phyloP scores from a whole-genome alignment of 2,797 vertebrate genomes.

The Arctocebus calabarensis region DNA sequence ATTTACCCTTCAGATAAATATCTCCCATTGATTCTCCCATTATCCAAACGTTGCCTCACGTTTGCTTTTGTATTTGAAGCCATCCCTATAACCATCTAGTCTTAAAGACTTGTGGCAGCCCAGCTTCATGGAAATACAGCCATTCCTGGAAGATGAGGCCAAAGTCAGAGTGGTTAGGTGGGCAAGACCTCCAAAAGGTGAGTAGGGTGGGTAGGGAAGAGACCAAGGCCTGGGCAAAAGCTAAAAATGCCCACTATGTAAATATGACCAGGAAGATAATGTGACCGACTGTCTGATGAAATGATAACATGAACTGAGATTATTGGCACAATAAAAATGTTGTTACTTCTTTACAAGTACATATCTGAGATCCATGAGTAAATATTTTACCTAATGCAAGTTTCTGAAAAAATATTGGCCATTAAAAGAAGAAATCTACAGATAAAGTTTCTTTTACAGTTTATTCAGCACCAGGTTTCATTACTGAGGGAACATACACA shows the following conservation, averaged over 20 bases:
- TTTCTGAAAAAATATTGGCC: neutral
- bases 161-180: neutral
- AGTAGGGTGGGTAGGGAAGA: neutral
- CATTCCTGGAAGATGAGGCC: neutral
- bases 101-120: neutral
- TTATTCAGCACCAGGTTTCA: neutral
- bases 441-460: conserved; percentile 2
- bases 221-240: neutral
- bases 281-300: neutral
- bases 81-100: neutral
- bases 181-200: neutral
- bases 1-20: neutral
- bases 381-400: neutral
- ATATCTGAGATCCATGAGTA: conserved; percentile 1
- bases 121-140: neutral
- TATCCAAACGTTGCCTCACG: neutral
- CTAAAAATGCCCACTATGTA: neutral
- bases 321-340: neutral
- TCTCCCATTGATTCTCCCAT: neutral
- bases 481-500: neutral
- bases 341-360: conserved; percentile 36
- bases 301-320: neutral
- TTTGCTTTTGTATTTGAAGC: neutral
- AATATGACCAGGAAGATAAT: neutral
- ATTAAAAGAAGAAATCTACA: conserved; percentile 3